Evolutionary conservation across 2,888 invertebrate species (phyloP).

Genomic region (Cryptus armator): DNA sequence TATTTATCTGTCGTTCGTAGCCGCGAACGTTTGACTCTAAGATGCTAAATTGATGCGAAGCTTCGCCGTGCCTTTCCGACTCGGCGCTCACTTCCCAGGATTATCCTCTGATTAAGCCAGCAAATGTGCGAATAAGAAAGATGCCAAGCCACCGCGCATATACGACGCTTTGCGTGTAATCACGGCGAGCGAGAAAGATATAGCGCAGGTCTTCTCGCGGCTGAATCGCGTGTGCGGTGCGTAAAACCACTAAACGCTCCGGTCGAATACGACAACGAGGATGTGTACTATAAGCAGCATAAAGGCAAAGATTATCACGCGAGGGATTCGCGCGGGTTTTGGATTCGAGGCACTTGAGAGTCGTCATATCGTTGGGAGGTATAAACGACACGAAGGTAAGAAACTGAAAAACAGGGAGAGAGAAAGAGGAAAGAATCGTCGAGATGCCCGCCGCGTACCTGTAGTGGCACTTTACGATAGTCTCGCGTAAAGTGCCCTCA

Average conservation of each 20-base stretch:
- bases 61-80: conserved; percentile 35
- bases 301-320: conserved; percentile 56
- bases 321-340: background rate
- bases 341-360: conserved; percentile 18
- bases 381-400: conserved; percentile 12
- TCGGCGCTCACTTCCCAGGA: conserved; percentile 42
- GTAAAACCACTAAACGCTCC: conserved; percentile 63
- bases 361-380: conserved; percentile 50
- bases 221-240: conserved; percentile 39
- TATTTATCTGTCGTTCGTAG: conserved; percentile 58
- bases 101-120: conserved; percentile 68
- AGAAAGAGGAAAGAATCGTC: conserved; percentile 10
- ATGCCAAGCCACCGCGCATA: conserved; percentile 30
- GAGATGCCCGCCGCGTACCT: conserved; percentile 11
- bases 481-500: conserved; percentile 23
- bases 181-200: background rate
- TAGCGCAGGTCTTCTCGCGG: background rate
- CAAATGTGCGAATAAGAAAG: conserved; percentile 34
- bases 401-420: background rate
- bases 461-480: conserved; percentile 46
- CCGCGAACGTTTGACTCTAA: conserved; percentile 57
- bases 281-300: conserved; percentile 54
- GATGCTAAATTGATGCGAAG: conserved; percentile 64
- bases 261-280: conserved; percentile 64
- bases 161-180: conserved; percentile 8